These are phyloP conservation scores for Actenoides hombroni DNA, from an alignment of 2,113 vertebrate genomes.

Conservation along the genomic window DNA sequence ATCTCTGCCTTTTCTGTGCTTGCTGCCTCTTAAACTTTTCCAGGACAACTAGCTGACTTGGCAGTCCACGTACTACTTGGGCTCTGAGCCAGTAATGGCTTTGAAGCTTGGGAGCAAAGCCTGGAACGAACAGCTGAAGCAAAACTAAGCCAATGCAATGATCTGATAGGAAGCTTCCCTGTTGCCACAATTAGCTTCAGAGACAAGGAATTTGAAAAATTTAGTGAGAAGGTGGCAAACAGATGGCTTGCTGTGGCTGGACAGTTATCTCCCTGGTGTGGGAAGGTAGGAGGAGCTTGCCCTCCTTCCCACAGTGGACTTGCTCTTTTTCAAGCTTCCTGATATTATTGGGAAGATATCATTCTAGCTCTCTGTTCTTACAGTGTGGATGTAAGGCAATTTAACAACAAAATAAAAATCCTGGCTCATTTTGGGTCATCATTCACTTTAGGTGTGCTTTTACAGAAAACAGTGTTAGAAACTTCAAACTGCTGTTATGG, in stretches of 20 bases:
- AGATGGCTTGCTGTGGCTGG: neutral
- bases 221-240: neutral
- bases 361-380: neutral
- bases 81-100: conserved; percentile 42
- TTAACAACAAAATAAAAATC: neutral
- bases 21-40: neutral
- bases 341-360: neutral
- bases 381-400: neutral
- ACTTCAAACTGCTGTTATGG: neutral
- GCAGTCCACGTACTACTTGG: neutral
- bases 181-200: conserved; percentile 1
- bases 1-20: neutral
- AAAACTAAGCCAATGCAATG: conserved; percentile 30
- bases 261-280: neutral
- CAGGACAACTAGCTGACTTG: conserved; percentile 27
- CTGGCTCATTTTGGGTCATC: neutral
- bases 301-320: neutral
- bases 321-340: neutral
- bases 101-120: conserved; percentile 40
- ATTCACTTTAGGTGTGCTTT: neutral
- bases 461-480: neutral
- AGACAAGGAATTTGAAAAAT: neutral
- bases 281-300: neutral
- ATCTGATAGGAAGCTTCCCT: conserved; percentile 20
- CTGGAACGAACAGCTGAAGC: conserved; percentile 49